Evolutionary conservation across 2,888 invertebrate genomes (phyloP), one percentile per base, ranked within the genome.

Genomic region (Kryphioiulus occultus): DNA sequence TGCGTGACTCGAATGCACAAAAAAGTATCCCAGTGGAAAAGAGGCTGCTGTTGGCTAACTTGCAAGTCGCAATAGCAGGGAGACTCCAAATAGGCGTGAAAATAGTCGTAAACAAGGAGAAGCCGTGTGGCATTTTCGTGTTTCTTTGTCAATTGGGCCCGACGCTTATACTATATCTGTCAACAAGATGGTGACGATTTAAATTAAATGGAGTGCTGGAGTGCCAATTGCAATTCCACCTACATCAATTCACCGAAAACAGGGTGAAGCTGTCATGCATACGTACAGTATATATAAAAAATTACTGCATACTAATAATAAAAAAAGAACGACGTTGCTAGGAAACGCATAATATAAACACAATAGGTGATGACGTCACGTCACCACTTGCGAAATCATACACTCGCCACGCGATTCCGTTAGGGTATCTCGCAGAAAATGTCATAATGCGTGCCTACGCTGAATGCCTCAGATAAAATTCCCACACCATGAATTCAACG

Each of bases 131-230:
- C 10, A 22, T 68, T 68, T 68, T 9, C 19, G 68, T 68, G 22
- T n/a, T 68, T 22, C 68, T 68, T 68, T 68, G 68, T 68, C 68
- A 22, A 26, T 68, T 68, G 68, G 4, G 26, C 68, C 9, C 22
- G 26, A 12, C 68, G 68, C 68, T 5, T 68, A 68, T 26, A 22
- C 19, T 68, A 68, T 68, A 68, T 22, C 68, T 68, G 68, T 68
- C 68, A 68, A 26, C 68, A 12, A 26, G 68, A 39, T 39, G 3
- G 68, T 68, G 68, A 68, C 68, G 26, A 22, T 68, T 68, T 22
- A 68, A 68, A 68, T 68, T 68, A 68, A 68, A 68, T 26, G 68
- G 26, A 68, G 68, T 68, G 68, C 68, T 68, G 26, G 68, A 68
- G 68, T 68, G 68, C 68, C 68, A 68, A 22, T 68, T 68, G 22